A percentile compares a stretch with the other conserved stretches of the same genome.
Conservation (phyloP, 2,113 vertebrate species). For the Syngnathoides biaculeatus region DNA sequence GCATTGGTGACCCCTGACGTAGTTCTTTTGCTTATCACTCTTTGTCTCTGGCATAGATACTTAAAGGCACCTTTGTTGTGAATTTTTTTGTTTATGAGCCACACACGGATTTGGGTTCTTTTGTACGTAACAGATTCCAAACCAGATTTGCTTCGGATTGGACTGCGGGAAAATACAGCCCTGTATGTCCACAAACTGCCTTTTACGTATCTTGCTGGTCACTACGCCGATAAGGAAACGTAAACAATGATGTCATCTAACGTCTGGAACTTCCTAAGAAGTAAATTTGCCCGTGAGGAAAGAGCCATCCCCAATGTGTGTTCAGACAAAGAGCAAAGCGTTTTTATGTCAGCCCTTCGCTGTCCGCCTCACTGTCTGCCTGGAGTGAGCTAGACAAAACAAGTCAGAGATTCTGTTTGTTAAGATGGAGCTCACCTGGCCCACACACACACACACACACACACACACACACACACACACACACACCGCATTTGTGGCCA, state of each 20-base stretch:
- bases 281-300: constrained; percentile 4
- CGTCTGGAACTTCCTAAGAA: not conserved
- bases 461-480: constrained; percentile 48
- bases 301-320: not conserved
- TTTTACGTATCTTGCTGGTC: not conserved
- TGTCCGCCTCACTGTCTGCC: constrained; percentile 49
- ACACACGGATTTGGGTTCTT: no score
- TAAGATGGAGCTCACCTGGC: constrained; percentile 73
- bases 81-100: no score
- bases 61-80: no score
- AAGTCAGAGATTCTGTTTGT: constrained; percentile 67
- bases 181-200: not conserved
- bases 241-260: constrained; percentile 5
- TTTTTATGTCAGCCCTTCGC: constrained; percentile 32
- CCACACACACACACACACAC: constrained; percentile 38
- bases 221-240: constrained; percentile 2
- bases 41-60: not conserved
- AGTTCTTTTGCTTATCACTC: not conserved
- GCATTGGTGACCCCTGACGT: no score
- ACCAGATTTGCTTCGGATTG: not conserved
- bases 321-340: constrained; percentile 41
- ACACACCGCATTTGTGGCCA: constrained; percentile 59
- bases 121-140: not conserved
- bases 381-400: constrained; percentile 65
- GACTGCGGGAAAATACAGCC: not conserved